phyloP scores from a whole-genome alignment of 2,888 invertebrate genomes.

The Drosophila planitibia region DNA sequence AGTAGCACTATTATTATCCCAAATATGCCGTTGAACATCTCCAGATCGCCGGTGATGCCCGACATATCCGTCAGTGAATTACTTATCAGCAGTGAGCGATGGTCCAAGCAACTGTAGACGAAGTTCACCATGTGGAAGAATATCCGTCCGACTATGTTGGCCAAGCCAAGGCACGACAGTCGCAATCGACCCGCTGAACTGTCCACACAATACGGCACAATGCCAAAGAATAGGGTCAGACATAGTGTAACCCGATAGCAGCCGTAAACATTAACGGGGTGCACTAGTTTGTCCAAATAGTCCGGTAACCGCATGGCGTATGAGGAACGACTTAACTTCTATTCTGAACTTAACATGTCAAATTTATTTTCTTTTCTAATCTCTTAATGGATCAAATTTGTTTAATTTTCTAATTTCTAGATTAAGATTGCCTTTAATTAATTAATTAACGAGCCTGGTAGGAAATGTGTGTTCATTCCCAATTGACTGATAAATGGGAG shows the following conservation, averaged over 20 bases:
- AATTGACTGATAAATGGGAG: background rate
- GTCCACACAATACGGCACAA: constrained; percentile 70
- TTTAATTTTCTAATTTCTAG: constrained; percentile 1
- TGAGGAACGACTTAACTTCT: constrained; percentile 27
- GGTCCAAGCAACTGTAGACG: constrained; percentile 34
- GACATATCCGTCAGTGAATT: constrained; percentile 75
- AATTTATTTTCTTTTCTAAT: background rate
- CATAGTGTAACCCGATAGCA: constrained; percentile 67
- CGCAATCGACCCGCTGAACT: constrained; percentile 23
- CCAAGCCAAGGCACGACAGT: constrained; percentile 54
- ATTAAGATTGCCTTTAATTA: constrained; percentile 19
- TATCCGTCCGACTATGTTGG: constrained; percentile 60
- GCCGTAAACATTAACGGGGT: constrained; percentile 74
- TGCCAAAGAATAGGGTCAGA: constrained; percentile 64
- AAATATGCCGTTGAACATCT: constrained; percentile 74
- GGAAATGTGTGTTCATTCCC: background rate
- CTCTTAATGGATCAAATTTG: background rate
- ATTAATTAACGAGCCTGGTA: constrained; percentile 16
- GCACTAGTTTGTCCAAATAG: constrained; percentile 43
- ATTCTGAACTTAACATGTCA: background rate
- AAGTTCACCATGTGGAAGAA: constrained; percentile 52
- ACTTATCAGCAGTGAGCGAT: constrained; percentile 64
- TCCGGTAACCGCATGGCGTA: constrained; percentile 54
- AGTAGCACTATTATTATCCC: constrained; percentile 62
- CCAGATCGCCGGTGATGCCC: constrained; percentile 67